Conservation (phyloP, 2,888 invertebrate genomes). For the Adineta ricciae region DNA sequence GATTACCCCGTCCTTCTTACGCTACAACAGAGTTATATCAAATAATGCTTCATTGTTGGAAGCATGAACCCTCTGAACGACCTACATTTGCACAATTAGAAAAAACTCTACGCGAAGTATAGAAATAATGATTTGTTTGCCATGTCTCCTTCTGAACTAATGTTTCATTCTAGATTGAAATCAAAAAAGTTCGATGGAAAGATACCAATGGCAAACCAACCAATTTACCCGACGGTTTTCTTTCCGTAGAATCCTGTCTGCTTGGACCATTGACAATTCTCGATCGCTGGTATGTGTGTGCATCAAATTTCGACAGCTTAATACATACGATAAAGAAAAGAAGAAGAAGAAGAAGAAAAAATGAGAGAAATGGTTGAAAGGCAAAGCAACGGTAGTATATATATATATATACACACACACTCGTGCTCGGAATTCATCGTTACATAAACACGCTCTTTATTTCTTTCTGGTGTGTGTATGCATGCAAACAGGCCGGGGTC, state of each 20-base stretch:
- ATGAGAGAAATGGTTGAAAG: conserved; percentile 13
- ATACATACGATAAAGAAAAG: neutral
- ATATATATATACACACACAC: neutral
- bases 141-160: neutral
- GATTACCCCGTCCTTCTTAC: neutral
- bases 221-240: neutral
- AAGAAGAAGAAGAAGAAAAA: neutral
- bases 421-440: neutral
- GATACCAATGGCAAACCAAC: neutral
- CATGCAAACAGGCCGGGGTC: neutral
- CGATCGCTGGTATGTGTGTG: conserved; percentile 10
- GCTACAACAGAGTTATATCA: neutral
- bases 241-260: neutral
- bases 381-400: neutral
- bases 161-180: neutral
- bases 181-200: neutral
- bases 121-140: neutral
- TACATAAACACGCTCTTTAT: conserved; percentile 9
- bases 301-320: conserved; percentile 10
- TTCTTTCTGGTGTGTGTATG: neutral
- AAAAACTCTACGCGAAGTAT: neutral
- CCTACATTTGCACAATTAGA: neutral
- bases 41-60: neutral
- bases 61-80: neutral
- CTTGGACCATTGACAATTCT: neutral